Base-by-base conservation (phyloP, 2,888 invertebrate species). In the Campaea margaritaria region DNA sequence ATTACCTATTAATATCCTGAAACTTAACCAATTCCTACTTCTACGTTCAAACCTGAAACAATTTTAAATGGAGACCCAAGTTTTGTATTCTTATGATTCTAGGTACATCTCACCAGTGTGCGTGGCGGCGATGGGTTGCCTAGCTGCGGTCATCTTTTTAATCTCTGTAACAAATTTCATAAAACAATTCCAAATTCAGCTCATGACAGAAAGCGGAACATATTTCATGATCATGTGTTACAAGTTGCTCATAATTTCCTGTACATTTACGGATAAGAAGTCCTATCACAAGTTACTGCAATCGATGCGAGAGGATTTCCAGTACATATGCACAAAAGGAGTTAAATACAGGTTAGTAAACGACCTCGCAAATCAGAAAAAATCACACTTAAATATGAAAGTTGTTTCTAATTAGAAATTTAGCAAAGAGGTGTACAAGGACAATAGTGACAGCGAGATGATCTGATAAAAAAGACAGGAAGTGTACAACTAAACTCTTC, bases 331-430 rank as follows among this genome's bases (percentile, higher is more conserved):
- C 27, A 59, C 56, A 0, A 48, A n/a, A 15, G 62, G 62, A 45
- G 21, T 16, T 13, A 67, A 49, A 49, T 63, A 65, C 58, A 65
- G 62, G 67, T 67, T 10, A 8, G 45, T 8, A 10, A 31, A 31
- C 7, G 2, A 31, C n/a, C n/a, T n/a, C n/a, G n/a, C n/a, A n/a
- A n/a, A n/a, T n/a, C n/a, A n/a, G n/a, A n/a, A n/a, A n/a, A n/a
- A n/a, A n/a, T n/a, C n/a, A n/a, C n/a, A n/a, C n/a, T n/a, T n/a
- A n/a, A n/a, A n/a, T n/a, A n/a, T n/a, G n/a, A n/a, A n/a, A n/a
- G n/a, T n/a, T n/a, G n/a, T n/a, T n/a, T n/a, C n/a, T n/a, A n/a
- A n/a, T n/a, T n/a, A n/a, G n/a, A n/a, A n/a, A n/a, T n/a, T n/a
- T n/a, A n/a, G n/a, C n/a, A n/a, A n/a, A n/a, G n/a, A n/a, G n/a